phyloP scores from a whole-genome alignment of 2,113 vertebrate genomes.

The Craseonycteris thonglongyai region DNA sequence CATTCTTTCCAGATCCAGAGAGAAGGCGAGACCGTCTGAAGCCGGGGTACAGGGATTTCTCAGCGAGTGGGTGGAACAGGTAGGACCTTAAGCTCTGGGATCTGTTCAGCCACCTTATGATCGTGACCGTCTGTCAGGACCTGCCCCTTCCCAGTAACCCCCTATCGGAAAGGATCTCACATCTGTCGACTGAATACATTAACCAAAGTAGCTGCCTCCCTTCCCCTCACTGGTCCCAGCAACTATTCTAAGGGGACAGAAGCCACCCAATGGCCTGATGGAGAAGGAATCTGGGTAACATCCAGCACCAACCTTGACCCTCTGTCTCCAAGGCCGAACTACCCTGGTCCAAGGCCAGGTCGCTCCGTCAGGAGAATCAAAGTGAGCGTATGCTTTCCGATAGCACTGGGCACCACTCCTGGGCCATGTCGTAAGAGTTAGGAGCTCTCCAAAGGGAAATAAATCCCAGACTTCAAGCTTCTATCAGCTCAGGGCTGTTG shows the following conservation, averaged over 20 bases:
- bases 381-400: not conserved
- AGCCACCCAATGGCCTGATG: not conserved
- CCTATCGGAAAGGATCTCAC: not conserved
- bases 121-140: not conserved
- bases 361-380: not conserved
- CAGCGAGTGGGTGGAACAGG: rapidly evolving
- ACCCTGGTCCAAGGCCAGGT: not conserved
- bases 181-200: rapidly evolving
- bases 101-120: not conserved
- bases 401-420: rapidly evolving
- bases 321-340: not conserved
- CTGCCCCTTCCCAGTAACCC: not conserved
- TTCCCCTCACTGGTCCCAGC: not conserved
- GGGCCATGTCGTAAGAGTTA: not conserved
- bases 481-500: not conserved
- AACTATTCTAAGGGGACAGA: not conserved
- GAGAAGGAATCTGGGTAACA: not conserved
- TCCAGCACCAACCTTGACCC: not conserved
- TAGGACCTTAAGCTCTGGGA: not conserved
- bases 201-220: not conserved
- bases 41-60: not conserved
- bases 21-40: rapidly evolving
- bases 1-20: not conserved
- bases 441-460: not conserved
- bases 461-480: not conserved